phyloP scores from a whole-genome alignment of 2,113 vertebrate species.

The Protobothrops flavoviridis region DNA sequence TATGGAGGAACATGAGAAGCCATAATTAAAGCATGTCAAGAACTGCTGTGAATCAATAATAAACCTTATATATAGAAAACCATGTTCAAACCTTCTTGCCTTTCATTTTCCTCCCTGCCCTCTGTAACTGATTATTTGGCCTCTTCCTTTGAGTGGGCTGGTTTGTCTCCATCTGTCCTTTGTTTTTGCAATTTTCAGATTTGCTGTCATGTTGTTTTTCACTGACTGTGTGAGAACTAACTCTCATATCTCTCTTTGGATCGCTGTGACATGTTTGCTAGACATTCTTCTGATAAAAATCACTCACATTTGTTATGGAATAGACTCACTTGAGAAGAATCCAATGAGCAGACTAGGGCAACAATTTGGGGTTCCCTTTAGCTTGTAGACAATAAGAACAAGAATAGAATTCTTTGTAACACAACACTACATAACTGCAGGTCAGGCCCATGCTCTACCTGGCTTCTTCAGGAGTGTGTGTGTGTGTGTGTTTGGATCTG shows the following conservation, averaged over 20 bases:
- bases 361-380: background rate
- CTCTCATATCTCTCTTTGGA: background rate
- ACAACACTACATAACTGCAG: background rate
- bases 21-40: background rate
- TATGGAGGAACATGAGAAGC: background rate
- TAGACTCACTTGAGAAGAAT: background rate
- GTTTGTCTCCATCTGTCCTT: background rate
- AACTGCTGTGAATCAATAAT: background rate
- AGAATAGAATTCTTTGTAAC: background rate
- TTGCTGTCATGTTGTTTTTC: background rate
- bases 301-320: background rate
- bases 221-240: background rate
- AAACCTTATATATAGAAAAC: background rate
- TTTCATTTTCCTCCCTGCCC: background rate
- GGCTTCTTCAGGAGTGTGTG: background rate
- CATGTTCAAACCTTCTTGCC: background rate
- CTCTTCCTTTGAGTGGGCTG: background rate
- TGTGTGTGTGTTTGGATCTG: background rate
- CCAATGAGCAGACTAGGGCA: background rate
- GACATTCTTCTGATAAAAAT: background rate
- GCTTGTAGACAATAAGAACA: background rate
- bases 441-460: background rate
- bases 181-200: background rate
- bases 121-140: background rate
- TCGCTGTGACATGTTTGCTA: background rate